phyloP scores from a whole-genome alignment of 2,888 invertebrate genomes.

The Megamerina dolium region DNA sequence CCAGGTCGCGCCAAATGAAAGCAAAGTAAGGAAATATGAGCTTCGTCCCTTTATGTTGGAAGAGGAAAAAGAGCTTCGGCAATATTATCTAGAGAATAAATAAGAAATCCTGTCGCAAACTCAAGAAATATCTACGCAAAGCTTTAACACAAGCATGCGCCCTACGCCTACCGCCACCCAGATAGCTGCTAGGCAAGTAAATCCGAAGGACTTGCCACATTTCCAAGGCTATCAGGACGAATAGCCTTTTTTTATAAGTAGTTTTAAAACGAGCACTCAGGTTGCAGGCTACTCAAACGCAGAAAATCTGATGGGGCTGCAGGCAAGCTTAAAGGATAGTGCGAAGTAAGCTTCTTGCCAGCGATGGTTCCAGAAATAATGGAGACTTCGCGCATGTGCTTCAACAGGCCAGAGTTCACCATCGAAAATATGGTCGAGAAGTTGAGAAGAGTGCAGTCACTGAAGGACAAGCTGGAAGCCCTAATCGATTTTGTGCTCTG shows the following conservation, averaged over 20 bases:
- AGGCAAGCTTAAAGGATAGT: constrained; percentile 14
- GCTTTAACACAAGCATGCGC: background rate
- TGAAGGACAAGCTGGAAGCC: too few relatives aligned
- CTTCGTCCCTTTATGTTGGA: constrained; percentile 10
- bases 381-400: constrained; percentile 13
- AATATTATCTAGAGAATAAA: constrained; percentile 3
- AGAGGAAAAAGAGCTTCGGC: constrained; percentile 13
- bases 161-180: constrained; percentile 8
- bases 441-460: too few relatives aligned
- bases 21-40: too few relatives aligned
- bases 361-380: constrained; percentile 13
- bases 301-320: constrained; percentile 18
- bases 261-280: too few relatives aligned
- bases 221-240: constrained; percentile 18
- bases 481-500: too few relatives aligned
- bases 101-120: background rate
- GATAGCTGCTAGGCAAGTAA: constrained; percentile 15
- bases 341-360: constrained; percentile 8
- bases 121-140: background rate
- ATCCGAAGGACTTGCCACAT: constrained; percentile 16
- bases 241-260: constrained; percentile 17
- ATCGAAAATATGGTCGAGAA: constrained; percentile 10
- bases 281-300: too few relatives aligned
- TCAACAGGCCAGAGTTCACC: constrained; percentile 11
- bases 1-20: too few relatives aligned